These are phyloP conservation scores for Helicorthomorpha holstii DNA, from an alignment of 1,140 invertebrate genomes.

Conservation along the genomic window DNA sequence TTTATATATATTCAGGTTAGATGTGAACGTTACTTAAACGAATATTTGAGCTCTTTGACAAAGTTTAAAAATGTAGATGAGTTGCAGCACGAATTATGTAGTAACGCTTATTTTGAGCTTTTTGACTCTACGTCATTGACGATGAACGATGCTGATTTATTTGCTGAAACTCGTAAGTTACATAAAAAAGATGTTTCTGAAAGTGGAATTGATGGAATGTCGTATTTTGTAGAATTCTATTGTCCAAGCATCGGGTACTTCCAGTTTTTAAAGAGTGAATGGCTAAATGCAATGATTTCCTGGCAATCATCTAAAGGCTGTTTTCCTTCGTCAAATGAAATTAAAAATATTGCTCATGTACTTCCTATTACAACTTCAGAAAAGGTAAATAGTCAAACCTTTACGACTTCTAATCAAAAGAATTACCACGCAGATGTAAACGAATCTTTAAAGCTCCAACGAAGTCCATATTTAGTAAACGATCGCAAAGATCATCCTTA, in stretches of 20 bases:
- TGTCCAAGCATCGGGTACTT: conserved; percentile 2
- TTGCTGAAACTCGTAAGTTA: conserved; percentile 21
- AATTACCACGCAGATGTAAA: too few species aligned
- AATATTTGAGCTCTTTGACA: conserved; percentile 19
- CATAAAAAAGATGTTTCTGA: conserved; percentile 6
- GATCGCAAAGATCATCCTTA: too few species aligned
- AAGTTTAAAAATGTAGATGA: conserved; percentile 10
- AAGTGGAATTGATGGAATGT: background rate
- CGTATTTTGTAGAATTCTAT: background rate
- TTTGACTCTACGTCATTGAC: conserved; percentile 16
- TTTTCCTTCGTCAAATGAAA: too few species aligned
- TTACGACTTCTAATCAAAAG: too few species aligned
- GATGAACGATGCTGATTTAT: conserved; percentile 19
- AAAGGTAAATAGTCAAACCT: too few species aligned
- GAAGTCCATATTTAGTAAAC: too few species aligned
- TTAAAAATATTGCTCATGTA: too few species aligned
- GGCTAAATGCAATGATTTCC: background rate
- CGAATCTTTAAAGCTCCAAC: too few species aligned
- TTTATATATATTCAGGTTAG: too few species aligned
- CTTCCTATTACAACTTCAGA: too few species aligned
- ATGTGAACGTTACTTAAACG: conserved; percentile 17
- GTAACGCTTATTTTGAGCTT: conserved; percentile 21
- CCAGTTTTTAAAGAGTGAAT: background rate
- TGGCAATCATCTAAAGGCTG: background rate
- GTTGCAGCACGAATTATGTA: conserved; percentile 19